Conservation (phyloP, 2,888 invertebrate genomes). For the Deilephila elpenor region DNA sequence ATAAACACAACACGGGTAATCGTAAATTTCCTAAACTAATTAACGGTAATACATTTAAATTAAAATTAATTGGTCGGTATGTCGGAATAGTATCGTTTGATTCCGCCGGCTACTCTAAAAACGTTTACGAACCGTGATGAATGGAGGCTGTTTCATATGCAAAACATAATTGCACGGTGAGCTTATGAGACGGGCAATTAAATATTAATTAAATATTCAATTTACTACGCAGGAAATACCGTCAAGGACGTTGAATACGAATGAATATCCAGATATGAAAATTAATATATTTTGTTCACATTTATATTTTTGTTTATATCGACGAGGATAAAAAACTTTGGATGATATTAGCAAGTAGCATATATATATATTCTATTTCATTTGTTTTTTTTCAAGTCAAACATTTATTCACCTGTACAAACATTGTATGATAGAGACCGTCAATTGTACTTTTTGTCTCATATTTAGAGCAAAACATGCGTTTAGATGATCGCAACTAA, state of each 20-base stretch:
- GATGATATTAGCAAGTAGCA: too few relatives aligned
- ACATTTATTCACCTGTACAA: too few relatives aligned
- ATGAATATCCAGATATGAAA: background rate
- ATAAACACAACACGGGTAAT: slow-evolving; percentile 4
- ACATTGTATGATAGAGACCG: too few relatives aligned
- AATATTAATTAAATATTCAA: slow-evolving; percentile 23
- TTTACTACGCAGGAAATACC: slow-evolving; percentile 12
- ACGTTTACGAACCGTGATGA: slow-evolving; percentile 30
- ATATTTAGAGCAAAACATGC: too few relatives aligned
- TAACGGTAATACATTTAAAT: slow-evolving; percentile 4
- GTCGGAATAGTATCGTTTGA: slow-evolving; percentile 12
- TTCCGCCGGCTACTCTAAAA: slow-evolving; percentile 22
- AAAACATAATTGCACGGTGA: slow-evolving; percentile 23
- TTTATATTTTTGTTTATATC: too few relatives aligned
- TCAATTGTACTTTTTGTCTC: too few relatives aligned
- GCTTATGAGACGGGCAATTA: slow-evolving; percentile 11
- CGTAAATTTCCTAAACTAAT: slow-evolving; percentile 18
- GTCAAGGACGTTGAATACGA: background rate
- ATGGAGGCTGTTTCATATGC: slow-evolving; percentile 27
- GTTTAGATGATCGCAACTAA: too few relatives aligned
- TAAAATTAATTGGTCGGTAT: slow-evolving; percentile 13
- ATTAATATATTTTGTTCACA: too few relatives aligned
- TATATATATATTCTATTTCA: too few relatives aligned
- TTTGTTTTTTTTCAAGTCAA: too few relatives aligned
- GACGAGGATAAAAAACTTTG: too few relatives aligned